Evolutionary conservation across 1,140 invertebrate genomes (phyloP).

Genomic region (Drosophila ohnishii): DNA sequence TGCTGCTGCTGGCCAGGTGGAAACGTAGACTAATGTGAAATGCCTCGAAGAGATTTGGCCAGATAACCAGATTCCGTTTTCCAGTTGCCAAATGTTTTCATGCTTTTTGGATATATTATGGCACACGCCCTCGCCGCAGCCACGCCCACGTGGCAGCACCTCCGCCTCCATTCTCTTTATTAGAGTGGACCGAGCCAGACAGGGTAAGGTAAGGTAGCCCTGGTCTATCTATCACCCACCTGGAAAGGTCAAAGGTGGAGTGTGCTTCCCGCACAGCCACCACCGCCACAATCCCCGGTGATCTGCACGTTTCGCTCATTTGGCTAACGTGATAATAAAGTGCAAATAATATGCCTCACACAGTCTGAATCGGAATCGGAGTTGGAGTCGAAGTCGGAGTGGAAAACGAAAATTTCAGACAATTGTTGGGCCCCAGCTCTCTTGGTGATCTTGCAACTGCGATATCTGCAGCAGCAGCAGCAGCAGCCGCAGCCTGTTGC

Average conservation of each 20-base stretch:
- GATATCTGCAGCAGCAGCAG: conserved; percentile 47
- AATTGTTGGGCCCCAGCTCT: conserved; percentile 58
- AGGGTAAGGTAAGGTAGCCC: conserved; percentile 23
- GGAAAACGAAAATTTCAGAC: conserved; percentile 61
- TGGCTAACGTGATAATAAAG: conserved; percentile 83
- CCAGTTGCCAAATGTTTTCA: conserved; percentile 46
- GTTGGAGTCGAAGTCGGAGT: conserved; percentile 39
- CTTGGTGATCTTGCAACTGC: conserved; percentile 42
- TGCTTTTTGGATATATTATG: conserved; percentile 31
- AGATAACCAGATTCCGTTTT: conserved; percentile 54
- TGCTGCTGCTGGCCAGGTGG: conserved; percentile 21
- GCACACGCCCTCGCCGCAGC: conserved; percentile 37
- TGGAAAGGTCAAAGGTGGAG: conserved; percentile 74
- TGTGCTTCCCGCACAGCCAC: conserved; percentile 1
- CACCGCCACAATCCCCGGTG: conserved; percentile 26
- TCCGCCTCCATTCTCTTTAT: conserved; percentile 43
- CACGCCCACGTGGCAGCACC: conserved; percentile 43
- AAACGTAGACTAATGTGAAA: conserved; percentile 51
- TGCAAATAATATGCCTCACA: conserved; percentile 82
- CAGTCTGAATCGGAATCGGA: conserved; percentile 44
- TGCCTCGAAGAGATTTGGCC: conserved; percentile 45
- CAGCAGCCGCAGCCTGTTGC: conserved; percentile 49
- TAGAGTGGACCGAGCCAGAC: conserved; percentile 10
- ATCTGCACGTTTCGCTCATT: conserved; percentile 80
- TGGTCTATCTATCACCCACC: conserved; percentile 51